Conservation (phyloP, 2,797 vertebrate genomes). For the Iguana delicatissima region DNA sequence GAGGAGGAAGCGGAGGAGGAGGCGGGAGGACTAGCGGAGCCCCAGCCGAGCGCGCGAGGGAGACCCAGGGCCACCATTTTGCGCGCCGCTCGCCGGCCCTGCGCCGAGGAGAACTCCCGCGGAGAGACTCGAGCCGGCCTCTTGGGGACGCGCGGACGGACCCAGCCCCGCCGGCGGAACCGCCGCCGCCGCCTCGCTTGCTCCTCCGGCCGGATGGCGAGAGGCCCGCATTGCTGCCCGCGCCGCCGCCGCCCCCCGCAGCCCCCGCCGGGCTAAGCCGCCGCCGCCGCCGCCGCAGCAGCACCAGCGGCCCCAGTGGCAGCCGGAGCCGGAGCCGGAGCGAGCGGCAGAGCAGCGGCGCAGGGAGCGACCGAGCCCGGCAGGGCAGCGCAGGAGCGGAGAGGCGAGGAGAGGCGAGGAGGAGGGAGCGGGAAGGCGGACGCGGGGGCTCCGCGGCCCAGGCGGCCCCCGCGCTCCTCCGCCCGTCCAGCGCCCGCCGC, state of each 20-base stretch:
- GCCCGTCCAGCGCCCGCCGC: constrained; percentile 81
- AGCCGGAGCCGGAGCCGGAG: no score
- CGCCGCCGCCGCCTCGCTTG: no score
- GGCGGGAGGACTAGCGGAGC: no score
- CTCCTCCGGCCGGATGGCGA: constrained; percentile 77
- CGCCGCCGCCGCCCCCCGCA: constrained; percentile 81
- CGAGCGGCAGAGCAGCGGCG: no score
- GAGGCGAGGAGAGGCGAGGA: no score
- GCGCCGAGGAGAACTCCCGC: constrained; percentile 56
- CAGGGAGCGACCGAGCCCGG: constrained; percentile 67
- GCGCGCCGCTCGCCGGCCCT: neutral
- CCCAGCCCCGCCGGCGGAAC: no score
- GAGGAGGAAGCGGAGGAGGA: no score
- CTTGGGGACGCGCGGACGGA: no score
- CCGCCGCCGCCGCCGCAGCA: no score
- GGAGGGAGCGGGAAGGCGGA: no score
- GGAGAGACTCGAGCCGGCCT: neutral
- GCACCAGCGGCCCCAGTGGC: no score
- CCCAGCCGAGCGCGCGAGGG: neutral
- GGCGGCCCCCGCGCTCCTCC: constrained; percentile 85
- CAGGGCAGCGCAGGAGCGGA: no score
- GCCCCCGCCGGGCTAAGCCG: constrained; percentile 64
- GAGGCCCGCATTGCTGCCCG: constrained; percentile 85
- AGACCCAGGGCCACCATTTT: neutral
- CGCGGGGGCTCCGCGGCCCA: constrained; percentile 28